Conservation (phyloP, 2,797 vertebrate genomes). For the Mormyrops boulengeri region DNA sequence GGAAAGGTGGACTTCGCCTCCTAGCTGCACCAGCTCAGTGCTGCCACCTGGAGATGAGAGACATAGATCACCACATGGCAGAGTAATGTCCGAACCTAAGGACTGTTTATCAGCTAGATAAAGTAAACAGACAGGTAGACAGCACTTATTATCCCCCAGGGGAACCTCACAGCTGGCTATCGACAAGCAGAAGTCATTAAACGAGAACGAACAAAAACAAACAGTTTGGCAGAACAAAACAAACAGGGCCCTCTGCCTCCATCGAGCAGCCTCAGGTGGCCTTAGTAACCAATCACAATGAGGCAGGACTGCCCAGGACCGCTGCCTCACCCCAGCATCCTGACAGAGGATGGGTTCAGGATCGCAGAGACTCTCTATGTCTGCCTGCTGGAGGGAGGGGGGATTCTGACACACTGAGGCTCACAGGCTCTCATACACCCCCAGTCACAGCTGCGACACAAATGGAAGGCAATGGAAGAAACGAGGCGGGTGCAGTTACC, state of each 20-base stretch:
- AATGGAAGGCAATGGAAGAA: neutral
- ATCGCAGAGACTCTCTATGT: neutral
- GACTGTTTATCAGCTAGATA: neutral
- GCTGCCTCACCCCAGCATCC: neutral
- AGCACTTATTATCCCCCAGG: neutral
- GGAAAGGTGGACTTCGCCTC: slow-evolving; percentile 69
- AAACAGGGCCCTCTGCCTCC: neutral
- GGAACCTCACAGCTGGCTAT: neutral
- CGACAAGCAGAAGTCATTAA: neutral
- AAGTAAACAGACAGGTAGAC: neutral
- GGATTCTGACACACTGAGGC: neutral
- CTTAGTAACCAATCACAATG: neutral
- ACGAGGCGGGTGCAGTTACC: neutral
- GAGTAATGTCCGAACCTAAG: neutral
- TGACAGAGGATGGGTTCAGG: neutral
- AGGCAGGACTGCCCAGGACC: neutral
- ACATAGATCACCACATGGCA: neutral
- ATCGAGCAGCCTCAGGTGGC: neutral
- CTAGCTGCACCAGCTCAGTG: slow-evolving; percentile 67
- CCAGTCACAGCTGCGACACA: neutral
- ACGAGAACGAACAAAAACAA: neutral
- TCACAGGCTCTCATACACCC: neutral
- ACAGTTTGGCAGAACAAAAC: neutral
- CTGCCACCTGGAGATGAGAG: slow-evolving; percentile 56
- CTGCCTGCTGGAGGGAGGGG: neutral